Conservation (phyloP, 2,888 invertebrate genomes). For the Cheilosia vulpina region DNA sequence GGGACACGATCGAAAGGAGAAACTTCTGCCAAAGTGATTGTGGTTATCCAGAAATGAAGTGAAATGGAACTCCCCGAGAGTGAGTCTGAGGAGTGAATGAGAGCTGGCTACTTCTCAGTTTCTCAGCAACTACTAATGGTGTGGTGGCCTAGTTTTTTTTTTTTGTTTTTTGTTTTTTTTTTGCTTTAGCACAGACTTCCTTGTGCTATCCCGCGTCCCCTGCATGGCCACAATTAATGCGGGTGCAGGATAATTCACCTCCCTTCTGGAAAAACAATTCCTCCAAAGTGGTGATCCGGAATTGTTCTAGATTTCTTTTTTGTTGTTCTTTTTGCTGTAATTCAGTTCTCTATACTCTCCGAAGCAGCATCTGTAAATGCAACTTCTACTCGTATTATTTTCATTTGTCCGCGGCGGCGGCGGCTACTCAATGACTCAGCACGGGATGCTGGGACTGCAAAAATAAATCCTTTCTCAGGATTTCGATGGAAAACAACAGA, state of each 20-base stretch:
- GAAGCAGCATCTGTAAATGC: constrained; percentile 31
- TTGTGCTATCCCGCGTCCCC: constrained; percentile 15
- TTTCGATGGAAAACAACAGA: constrained; percentile 54
- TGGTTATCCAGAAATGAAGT: constrained; percentile 69
- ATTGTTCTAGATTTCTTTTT: constrained; percentile 56
- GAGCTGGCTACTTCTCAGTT: constrained; percentile 71
- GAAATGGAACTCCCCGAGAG: constrained; percentile 56
- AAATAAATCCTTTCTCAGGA: constrained; percentile 17
- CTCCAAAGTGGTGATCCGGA: constrained; percentile 67
- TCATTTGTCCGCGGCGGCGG: constrained; percentile 44
- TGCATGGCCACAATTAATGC: constrained; percentile 44
- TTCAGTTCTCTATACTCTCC: constrained; percentile 3
- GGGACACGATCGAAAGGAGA: not conserved
- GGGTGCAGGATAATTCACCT: constrained; percentile 59
- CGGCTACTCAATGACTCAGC: constrained; percentile 26
- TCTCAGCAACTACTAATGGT: constrained; percentile 73
- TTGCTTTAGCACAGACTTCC: constrained; percentile 10
- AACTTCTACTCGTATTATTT: constrained; percentile 41
- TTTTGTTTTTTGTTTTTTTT: constrained; percentile 37
- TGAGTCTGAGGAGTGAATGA: constrained; percentile 42
- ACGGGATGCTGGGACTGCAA: not conserved
- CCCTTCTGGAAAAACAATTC: constrained; percentile 62
- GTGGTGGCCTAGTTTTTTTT: constrained; percentile 70
- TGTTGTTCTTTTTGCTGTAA: constrained; percentile 12
- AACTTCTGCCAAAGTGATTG: constrained; percentile 65